Evolutionary conservation across 1,140 invertebrate species (phyloP).

Genomic region (Lepidostoma basale): DNA sequence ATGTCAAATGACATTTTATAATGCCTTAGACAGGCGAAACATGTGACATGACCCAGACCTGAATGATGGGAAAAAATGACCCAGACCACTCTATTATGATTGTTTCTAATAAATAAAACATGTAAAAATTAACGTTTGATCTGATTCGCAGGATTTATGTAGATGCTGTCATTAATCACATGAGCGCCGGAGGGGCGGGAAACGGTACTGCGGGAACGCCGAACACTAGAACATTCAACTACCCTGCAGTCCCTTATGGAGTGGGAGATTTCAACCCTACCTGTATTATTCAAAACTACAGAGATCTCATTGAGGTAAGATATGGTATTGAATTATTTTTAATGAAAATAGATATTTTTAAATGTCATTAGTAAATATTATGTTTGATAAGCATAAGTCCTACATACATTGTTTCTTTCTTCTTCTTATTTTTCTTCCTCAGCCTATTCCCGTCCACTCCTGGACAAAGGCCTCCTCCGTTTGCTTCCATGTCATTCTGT

Average conservation of each 20-base stretch:
- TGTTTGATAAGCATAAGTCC: too few species aligned
- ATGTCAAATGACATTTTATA: too few species aligned
- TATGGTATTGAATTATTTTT: neutral
- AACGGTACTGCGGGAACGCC: constrained; percentile 62
- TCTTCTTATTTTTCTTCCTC: too few species aligned
- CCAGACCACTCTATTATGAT: too few species aligned
- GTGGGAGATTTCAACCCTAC: constrained; percentile 57
- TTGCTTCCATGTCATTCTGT: too few species aligned
- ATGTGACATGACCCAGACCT: too few species aligned
- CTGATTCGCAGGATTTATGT: constrained; percentile 68
- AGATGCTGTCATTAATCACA: constrained; percentile 79
- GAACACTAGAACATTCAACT: constrained; percentile 51
- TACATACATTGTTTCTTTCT: too few species aligned
- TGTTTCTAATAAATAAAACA: neutral
- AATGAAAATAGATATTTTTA: neutral
- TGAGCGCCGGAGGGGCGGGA: constrained; percentile 62
- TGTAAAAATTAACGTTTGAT: neutral
- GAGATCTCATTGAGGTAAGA: constrained; percentile 53
- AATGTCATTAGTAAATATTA: too few species aligned
- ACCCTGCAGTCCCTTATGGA: constrained; percentile 60
- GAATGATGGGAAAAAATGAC: too few species aligned
- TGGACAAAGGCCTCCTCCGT: too few species aligned
- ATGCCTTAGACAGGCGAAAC: too few species aligned
- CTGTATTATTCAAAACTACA: constrained; percentile 56
- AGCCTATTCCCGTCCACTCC: too few species aligned